A percentile compares a stretch with the other conserved stretches of the same genome.
Conservation (phyloP, 2,113 vertebrate species). For the Rallus limicola region DNA sequence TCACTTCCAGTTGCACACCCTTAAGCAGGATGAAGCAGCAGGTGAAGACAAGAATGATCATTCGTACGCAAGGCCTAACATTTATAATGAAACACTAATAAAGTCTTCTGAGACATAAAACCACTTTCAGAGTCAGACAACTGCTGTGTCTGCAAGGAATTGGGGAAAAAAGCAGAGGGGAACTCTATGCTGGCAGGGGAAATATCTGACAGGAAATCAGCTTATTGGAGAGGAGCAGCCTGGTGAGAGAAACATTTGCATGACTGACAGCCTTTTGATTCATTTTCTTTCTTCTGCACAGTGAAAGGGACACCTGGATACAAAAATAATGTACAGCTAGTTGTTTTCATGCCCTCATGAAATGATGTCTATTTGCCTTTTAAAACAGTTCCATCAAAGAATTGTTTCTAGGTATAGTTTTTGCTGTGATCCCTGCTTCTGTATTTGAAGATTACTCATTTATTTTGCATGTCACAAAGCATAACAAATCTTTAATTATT, state of each 20-base stretch:
- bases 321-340: neutral
- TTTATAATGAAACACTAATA: neutral
- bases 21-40: neutral
- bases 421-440: neutral
- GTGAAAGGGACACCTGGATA: neutral
- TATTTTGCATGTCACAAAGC: neutral
- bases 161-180: neutral
- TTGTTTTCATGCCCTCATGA: neutral
- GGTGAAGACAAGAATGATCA: neutral
- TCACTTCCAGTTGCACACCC: neutral
- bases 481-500: neutral
- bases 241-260: neutral
- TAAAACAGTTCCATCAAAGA: neutral
- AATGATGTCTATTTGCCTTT: neutral
- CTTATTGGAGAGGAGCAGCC: neutral
- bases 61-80: neutral
- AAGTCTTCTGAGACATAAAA: neutral
- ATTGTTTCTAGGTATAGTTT: neutral
- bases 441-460: neutral
- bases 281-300: neutral
- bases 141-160: neutral
- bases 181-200: neutral
- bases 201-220: neutral
- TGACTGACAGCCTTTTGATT: slow-evolving; percentile 2
- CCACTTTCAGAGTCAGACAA: neutral